Conservation (phyloP, 2,113 vertebrate genomes). For the Trochalopteron elliotii region DNA sequence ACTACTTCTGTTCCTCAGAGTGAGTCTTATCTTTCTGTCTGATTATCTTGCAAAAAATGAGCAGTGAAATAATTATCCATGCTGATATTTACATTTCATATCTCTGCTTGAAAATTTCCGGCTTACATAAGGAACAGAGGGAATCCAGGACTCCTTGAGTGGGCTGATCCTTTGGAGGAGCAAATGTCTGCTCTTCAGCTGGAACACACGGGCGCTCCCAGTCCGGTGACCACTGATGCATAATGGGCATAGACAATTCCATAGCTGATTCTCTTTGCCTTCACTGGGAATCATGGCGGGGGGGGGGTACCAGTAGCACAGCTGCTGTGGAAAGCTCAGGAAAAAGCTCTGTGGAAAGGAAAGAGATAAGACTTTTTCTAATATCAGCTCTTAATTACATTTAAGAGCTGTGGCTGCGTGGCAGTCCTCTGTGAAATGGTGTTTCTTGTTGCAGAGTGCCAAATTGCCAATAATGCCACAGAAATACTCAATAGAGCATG, state of each 20-base stretch:
- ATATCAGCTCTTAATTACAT: neutral
- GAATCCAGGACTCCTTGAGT: neutral
- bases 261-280: neutral
- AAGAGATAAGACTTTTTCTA: neutral
- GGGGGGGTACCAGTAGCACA: neutral
- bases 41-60: constrained; percentile 43
- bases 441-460: neutral
- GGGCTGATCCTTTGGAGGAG: neutral
- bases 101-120: constrained; percentile 21
- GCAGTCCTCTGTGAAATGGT: neutral
- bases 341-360: neutral
- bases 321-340: neutral
- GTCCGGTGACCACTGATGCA: neutral
- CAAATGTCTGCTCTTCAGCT: neutral
- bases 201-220: neutral
- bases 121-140: neutral
- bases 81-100: constrained; percentile 45
- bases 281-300: neutral
- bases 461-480: neutral
- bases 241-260: neutral
- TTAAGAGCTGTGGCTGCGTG: neutral
- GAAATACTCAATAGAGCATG: neutral
- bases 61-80: constrained; percentile 47
- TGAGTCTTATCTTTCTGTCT: neutral
- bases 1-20: constrained; percentile 3